phyloP scores from a whole-genome alignment of 2,888 invertebrate species.

The Halictus quadricinctus region DNA sequence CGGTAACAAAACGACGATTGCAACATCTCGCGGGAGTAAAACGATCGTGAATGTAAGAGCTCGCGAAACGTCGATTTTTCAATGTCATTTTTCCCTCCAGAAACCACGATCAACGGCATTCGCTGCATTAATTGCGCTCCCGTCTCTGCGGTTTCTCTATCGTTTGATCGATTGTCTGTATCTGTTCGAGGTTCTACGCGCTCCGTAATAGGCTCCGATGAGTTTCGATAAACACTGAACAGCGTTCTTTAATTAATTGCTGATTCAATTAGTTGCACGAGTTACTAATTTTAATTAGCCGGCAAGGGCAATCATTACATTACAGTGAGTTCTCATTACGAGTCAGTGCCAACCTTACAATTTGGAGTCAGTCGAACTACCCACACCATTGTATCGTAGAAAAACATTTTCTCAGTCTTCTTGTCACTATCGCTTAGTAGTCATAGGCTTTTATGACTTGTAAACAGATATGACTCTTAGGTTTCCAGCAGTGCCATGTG shows the following conservation, averaged over 20 bases:
- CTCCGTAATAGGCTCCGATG: slow-evolving; percentile 22
- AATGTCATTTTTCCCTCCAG: background rate
- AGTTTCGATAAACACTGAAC: slow-evolving; percentile 24
- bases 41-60: background rate
- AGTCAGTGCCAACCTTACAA: too few species aligned
- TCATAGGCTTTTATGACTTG: too few species aligned
- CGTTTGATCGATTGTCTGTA: slow-evolving; percentile 26
- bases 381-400: too few species aligned
- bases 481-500: too few species aligned
- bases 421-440: too few species aligned
- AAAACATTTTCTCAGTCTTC: too few species aligned
- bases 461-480: too few species aligned
- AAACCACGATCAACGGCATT: background rate
- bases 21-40: background rate
- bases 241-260: slow-evolving; percentile 40
- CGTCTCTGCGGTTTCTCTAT: slow-evolving; percentile 12
- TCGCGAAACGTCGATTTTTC: slow-evolving; percentile 1
- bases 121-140: slow-evolving; percentile 27
- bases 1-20: background rate
- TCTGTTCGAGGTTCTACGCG: background rate
- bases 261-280: slow-evolving; percentile 41
- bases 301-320: slow-evolving; percentile 13
- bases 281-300: slow-evolving; percentile 44
- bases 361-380: too few species aligned
- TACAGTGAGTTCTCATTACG: background rate